Conservation (phyloP, 2,113 vertebrate genomes). For the Salvelinus fontinalis region DNA sequence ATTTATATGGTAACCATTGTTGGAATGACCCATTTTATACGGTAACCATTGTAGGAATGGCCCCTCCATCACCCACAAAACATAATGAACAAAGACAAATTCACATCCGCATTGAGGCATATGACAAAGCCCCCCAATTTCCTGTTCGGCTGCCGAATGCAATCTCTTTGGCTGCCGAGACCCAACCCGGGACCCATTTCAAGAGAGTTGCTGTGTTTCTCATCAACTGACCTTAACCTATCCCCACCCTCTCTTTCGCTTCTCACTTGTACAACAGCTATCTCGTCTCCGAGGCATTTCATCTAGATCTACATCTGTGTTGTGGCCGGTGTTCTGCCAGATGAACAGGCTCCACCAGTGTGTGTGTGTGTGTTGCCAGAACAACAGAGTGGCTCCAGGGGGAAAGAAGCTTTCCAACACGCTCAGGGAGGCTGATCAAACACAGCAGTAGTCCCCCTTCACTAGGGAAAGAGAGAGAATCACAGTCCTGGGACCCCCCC, state of each 20-base stretch:
- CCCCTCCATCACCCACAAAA: neutral
- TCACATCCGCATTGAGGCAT: neutral
- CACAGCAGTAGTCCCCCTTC: too few species aligned
- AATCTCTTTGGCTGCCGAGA: too few species aligned
- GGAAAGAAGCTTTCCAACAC: neutral
- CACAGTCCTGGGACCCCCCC: too few species aligned
- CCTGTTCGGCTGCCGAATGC: neutral
- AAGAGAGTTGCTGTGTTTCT: neutral
- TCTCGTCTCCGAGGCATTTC: neutral
- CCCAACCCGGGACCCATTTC: neutral
- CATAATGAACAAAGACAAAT: neutral
- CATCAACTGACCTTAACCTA: neutral
- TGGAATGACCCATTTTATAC: neutral
- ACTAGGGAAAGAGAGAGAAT: too few species aligned
- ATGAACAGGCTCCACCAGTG: neutral
- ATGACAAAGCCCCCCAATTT: neutral
- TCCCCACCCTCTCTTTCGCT: neutral
- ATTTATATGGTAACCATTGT: too few species aligned
- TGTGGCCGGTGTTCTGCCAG: neutral
- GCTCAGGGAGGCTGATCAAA: neutral
- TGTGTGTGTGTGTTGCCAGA: neutral
- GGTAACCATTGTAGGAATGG: neutral
- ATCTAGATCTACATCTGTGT: neutral
- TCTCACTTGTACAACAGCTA: neutral
- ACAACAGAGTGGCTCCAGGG: neutral